Base-by-base conservation (phyloP, 2,113 vertebrate species). In the Rhinichthys klamathensis region DNA sequence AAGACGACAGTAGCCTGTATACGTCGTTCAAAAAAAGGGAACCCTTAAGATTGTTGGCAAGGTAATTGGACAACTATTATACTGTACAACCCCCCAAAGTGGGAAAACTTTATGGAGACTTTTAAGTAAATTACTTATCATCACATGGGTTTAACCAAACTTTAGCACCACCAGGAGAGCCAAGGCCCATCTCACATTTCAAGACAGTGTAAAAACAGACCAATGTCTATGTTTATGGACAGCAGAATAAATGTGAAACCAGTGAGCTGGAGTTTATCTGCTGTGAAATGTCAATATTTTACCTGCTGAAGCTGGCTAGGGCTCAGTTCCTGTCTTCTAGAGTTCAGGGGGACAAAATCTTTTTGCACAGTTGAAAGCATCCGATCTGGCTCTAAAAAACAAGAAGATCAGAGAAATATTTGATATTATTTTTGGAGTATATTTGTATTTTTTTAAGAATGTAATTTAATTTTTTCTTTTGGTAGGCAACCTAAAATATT, bases 341-440 rank as follows among this genome's bases (percentile, higher is more conserved):
- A 18, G 21, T 85, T 87, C 0, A 76, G 1, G 27, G 81, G 86
- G 15, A 76, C 21, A 67, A 61, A 92, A 46, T 93, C 88, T 1
- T n/a, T 27, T 70, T 87, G 87, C 23, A 77, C 49, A 3, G 72
- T 91, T 46, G 87, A 89, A 58, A 86, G 12, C n/a, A 35, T 41
- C 6, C 25, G 65, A 23, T 41, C 86, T 13, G 41, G 0, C 10
- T 91, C 92, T 91, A 8, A 38, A 63, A 30, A 75, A 11, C n/a
- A 32, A 16, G 32, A 21, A 41, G 35, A 49, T n/a, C 16, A 75
- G 4, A 74, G 6, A 60, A 44, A 69, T 73, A 44, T 25, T 72
- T 44, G 11, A 73, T 44, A 41, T 41, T 32, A 69, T 32, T 9
- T 67, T 67, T 21, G 16, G 30, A 18, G 30, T 13, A 65, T 65